Conservation (phyloP, 2,888 invertebrate genomes). For the Drosophila anomelani region DNA sequence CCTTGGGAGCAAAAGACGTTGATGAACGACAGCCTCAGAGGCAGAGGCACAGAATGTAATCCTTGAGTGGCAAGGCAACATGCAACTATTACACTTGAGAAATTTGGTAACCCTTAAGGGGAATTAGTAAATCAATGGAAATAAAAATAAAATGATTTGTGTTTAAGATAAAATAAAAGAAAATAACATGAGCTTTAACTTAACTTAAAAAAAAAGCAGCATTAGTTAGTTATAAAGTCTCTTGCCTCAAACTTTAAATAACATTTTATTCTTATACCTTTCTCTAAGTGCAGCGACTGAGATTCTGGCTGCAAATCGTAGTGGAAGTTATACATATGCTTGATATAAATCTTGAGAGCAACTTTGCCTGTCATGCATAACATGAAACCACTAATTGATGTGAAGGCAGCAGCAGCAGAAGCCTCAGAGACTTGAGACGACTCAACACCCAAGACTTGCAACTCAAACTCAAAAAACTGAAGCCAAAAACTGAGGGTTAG, state of each 20-base stretch:
- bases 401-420: slow-evolving; percentile 75
- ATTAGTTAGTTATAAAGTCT: background rate
- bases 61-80: slow-evolving; percentile 57
- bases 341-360: slow-evolving; percentile 76
- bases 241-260: background rate
- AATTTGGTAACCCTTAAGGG: background rate
- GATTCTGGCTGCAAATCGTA: slow-evolving; percentile 7
- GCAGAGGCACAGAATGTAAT: slow-evolving; percentile 70
- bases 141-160: background rate
- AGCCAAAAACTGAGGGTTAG: slow-evolving; percentile 22
- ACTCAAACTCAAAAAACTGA: slow-evolving; percentile 7
- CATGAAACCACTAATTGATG: slow-evolving; percentile 81
- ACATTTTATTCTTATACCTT: background rate
- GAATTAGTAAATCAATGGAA: too few relatives aligned
- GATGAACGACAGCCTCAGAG: slow-evolving; percentile 62
- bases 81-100: slow-evolving; percentile 51
- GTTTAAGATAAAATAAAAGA: too few relatives aligned
- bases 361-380: slow-evolving; percentile 62
- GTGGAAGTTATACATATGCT: slow-evolving; percentile 60
- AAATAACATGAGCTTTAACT: background rate
- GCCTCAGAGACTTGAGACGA: slow-evolving; percentile 35
- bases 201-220: too few relatives aligned
- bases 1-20: slow-evolving; percentile 59
- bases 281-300: slow-evolving; percentile 11
- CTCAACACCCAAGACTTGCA: slow-evolving; percentile 18